These are phyloP conservation scores for Ellobius talpinus DNA, from an alignment of 2,113 vertebrate genomes.

Conservation along the genomic window DNA sequence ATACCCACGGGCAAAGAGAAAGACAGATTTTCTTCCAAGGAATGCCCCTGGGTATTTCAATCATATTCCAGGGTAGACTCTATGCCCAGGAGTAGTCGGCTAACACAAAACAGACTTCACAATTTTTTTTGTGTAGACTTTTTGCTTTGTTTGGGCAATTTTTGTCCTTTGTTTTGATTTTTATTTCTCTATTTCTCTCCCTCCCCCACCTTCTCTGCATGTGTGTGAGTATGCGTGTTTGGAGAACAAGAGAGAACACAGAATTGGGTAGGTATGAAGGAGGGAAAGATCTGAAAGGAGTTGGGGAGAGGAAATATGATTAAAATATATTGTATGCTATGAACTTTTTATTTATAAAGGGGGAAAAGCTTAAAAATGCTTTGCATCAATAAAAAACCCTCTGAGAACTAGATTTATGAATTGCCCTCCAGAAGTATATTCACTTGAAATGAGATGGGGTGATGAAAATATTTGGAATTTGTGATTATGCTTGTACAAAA, in stretches of 20 bases:
- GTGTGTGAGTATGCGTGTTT: background rate
- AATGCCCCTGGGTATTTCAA: background rate
- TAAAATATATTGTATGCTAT: background rate
- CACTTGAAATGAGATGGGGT: background rate
- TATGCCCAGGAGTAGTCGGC: background rate
- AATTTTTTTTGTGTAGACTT: background rate
- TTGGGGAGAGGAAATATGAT: background rate
- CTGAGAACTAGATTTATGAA: conserved; percentile 11
- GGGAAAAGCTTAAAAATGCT: background rate
- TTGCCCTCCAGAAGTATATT: background rate
- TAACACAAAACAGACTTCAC: background rate
- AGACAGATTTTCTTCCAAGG: background rate
- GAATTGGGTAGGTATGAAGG: background rate
- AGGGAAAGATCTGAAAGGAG: background rate
- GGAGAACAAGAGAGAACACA: background rate
- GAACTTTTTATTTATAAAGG: background rate
- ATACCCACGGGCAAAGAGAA: background rate
- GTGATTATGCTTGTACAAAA: background rate
- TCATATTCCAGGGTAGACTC: background rate
- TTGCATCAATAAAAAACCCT: background rate
- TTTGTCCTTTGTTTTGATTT: background rate
- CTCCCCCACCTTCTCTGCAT: background rate
- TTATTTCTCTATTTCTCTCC: background rate
- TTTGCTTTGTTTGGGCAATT: background rate
- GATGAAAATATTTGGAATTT: background rate